Base-by-base conservation (phyloP, 2,888 invertebrate genomes). In the Portevinia maculata region DNA sequence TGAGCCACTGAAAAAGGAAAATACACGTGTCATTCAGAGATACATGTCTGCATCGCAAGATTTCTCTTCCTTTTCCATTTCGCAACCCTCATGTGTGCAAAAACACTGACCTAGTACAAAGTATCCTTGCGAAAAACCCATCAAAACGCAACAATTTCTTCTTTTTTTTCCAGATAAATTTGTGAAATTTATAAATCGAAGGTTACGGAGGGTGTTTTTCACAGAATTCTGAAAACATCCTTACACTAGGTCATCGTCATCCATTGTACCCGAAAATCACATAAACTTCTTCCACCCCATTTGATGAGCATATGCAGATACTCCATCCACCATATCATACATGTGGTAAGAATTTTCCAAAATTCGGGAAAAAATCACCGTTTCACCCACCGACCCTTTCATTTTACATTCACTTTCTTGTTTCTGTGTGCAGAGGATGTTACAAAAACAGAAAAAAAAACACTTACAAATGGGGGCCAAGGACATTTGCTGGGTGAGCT, bases 161-260 rank as follows among this genome's bases (percentile, higher is more conserved):
- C 4, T 3, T 41, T 21, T 2, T 9, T 50, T 74, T 75, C 62
- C 24, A 8, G 59, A 32, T 21, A 70, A 73, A 73, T 73, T 39
- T 62, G 52, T 53, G 41, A 64, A 44, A 41, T 76, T 64, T 15
- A 17, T 71, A 46, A 65, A 37, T 11, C 8, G 37, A 39, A 17
- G 59, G 39, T 34, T 24, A 7, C 28, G 24, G 46, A 53, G 53
- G 44, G 57, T 21, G 39, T 48, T 7, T 57, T 15, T 13, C 48
- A 55, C 55, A n/a, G n/a, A n/a, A n/a, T n/a, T n/a, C n/a, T n/a
- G 37, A 28, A 46, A 50, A 13, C 57, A 65, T 30, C 37, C 53
- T 78, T 83, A 71, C 78, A 78, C 83, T 83, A 83, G 83, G 83
- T 67, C 78, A 73, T 67, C 57, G 24, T 34, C 37, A 21, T 37